A percentile compares a stretch with the other conserved stretches of the same genome.
These are phyloP conservation scores for Pangasianodon hypophthalmus DNA, from an alignment of 2,113 vertebrate species.

Conservation along the genomic window DNA sequence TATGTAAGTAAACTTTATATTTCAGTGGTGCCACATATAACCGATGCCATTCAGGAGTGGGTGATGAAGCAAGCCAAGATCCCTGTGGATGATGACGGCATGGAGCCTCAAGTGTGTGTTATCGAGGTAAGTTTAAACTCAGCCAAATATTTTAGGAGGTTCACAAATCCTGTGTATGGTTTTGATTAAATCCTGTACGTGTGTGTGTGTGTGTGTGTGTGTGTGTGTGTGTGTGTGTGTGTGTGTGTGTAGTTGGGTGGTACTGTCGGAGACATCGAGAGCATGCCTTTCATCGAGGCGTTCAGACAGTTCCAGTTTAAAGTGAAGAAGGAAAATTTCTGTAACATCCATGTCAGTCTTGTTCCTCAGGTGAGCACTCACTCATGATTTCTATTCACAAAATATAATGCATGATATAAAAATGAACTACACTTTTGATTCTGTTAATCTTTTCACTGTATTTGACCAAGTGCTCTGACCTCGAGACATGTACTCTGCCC, in stretches of 20 bases:
- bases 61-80: slow-evolving; percentile 90
- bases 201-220: no score
- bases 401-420: neutral
- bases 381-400: neutral
- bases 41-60: slow-evolving; percentile 98
- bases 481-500: neutral
- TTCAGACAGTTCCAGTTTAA: slow-evolving; percentile 99
- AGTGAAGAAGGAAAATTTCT: slow-evolving; percentile 94
- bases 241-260: slow-evolving; percentile 83
- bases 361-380: slow-evolving; percentile 86
- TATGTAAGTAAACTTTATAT: neutral
- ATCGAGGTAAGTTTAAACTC: slow-evolving; percentile 81
- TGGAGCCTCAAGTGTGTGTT: slow-evolving; percentile 94
- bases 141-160: neutral
- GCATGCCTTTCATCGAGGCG: slow-evolving; percentile 97
- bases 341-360: slow-evolving; percentile 96
- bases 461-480: neutral
- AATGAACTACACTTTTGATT: neutral
- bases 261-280: slow-evolving; percentile 94
- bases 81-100: slow-evolving; percentile 88
- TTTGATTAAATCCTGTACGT: neutral
- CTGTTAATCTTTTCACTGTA: neutral
- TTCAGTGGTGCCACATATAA: slow-evolving; percentile 95
- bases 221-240: slow-evolving; percentile 48
- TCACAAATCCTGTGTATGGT: neutral